Percentiles rank a stretch among this genome's conserved stretches.
These are phyloP conservation scores for Lasioglossum albipes DNA, from an alignment of 1,140 invertebrate species.

Conservation along the genomic window DNA sequence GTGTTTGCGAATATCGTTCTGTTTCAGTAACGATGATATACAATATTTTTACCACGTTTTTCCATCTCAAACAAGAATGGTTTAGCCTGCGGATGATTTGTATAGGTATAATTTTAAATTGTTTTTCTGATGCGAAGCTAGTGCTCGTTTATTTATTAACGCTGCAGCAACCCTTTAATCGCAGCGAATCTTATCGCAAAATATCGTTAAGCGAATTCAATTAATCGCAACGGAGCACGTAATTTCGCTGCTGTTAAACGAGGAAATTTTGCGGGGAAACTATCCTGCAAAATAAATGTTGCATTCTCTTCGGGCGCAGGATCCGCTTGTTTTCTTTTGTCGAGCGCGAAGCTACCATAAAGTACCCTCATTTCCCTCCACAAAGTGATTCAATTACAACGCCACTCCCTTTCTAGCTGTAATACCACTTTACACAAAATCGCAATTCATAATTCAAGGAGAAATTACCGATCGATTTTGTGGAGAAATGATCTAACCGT, in stretches of 20 bases:
- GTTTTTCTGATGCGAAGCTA: not conserved
- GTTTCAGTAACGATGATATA: too few relatives aligned
- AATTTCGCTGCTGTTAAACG: slow-evolving; percentile 1
- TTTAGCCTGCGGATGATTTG: not conserved
- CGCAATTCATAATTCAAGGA: slow-evolving; percentile 35
- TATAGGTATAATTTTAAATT: not conserved
- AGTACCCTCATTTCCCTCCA: slow-evolving; percentile 33
- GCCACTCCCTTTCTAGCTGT: not conserved
- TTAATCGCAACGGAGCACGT: not conserved
- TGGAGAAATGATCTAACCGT: slow-evolving; percentile 10
- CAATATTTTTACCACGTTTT: too few relatives aligned
- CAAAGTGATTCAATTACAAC: slow-evolving; percentile 39
- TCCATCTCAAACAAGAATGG: not conserved
- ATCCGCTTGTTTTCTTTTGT: slow-evolving; percentile 27
- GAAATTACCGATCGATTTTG: slow-evolving; percentile 38
- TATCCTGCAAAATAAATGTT: not conserved
- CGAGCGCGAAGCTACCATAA: slow-evolving; percentile 14
- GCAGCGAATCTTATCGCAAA: not conserved
- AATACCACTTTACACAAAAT: slow-evolving; percentile 37
- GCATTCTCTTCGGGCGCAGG: not conserved
- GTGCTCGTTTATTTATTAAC: not conserved
- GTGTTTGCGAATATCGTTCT: too few relatives aligned
- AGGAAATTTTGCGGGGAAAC: not conserved
- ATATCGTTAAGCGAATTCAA: not conserved
- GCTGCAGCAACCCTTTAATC: not conserved